These are phyloP conservation scores for Stenolophus ochropezus DNA, from an alignment of 2,888 invertebrate genomes.

Conservation along the genomic window DNA sequence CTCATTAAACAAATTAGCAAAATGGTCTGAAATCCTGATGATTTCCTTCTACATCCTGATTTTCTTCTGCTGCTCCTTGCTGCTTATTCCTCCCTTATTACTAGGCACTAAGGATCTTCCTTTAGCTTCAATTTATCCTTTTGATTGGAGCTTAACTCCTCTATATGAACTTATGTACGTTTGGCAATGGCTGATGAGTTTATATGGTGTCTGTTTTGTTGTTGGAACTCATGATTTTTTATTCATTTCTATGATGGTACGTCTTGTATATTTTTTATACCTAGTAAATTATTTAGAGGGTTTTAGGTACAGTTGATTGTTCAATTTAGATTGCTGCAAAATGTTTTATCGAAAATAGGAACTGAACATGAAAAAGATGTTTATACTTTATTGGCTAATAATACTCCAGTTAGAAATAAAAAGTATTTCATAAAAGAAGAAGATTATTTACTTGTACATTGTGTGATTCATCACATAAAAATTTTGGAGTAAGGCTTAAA, in stretches of 20 bases:
- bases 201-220: slow-evolving; percentile 53
- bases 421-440: slow-evolving; percentile 30
- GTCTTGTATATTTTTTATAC: not conserved
- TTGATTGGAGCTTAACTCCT: slow-evolving; percentile 39
- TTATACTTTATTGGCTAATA: slow-evolving; percentile 5
- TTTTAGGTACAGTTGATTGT: slow-evolving; percentile 43
- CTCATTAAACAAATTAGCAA: slow-evolving; percentile 44
- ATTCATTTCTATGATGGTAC: slow-evolving; percentile 46
- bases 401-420: not conserved
- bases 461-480: slow-evolving; percentile 43
- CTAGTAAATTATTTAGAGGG: not conserved
- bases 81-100: slow-evolving; percentile 43
- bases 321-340: slow-evolving; percentile 51
- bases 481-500: slow-evolving; percentile 44
- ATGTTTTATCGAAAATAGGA: slow-evolving; percentile 33
- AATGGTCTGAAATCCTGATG: slow-evolving; percentile 24
- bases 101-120: slow-evolving; percentile 44
- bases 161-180: slow-evolving; percentile 54
- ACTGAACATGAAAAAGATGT: slow-evolving; percentile 26
- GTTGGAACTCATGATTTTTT: slow-evolving; percentile 54
- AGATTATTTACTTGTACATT: slow-evolving; percentile 46
- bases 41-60: slow-evolving; percentile 40
- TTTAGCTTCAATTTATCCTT: slow-evolving; percentile 54
- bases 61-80: slow-evolving; percentile 50
- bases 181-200: slow-evolving; percentile 53